Percentiles rank a stretch among this genome's conserved stretches.
Evolutionary conservation across 1,140 invertebrate species (phyloP).

Genomic region (Diorhabda carinulata): DNA sequence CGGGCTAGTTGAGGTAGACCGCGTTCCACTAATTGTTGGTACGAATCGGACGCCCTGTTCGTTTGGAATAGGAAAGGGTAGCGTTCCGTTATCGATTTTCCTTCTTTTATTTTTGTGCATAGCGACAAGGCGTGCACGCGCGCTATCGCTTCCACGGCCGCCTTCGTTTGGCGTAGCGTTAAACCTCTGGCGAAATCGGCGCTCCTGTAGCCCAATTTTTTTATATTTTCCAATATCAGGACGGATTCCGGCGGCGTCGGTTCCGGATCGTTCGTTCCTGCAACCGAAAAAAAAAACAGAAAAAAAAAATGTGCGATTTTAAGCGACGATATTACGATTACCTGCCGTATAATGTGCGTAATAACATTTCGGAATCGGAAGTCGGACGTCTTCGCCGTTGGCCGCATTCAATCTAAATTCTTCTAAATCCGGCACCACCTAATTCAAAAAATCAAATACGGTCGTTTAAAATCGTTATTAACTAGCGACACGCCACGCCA

Average conservation of each 20-base stretch:
- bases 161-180: constrained; percentile 58
- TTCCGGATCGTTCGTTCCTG: constrained; percentile 48
- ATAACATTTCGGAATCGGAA: constrained; percentile 62
- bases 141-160: constrained; percentile 67
- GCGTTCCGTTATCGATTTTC: constrained; percentile 57
- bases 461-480: no score
- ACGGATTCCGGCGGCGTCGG: constrained; percentile 58
- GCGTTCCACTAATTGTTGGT: constrained; percentile 69
- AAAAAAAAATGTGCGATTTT: not conserved
- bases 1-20: constrained; percentile 67
- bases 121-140: constrained; percentile 67
- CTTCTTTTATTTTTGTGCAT: constrained; percentile 61
- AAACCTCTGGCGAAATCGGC: constrained; percentile 66
- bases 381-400: constrained; percentile 39
- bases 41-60: constrained; percentile 68
- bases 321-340: not conserved
- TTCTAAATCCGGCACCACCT: constrained; percentile 63
- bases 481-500: no score
- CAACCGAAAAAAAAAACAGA: not conserved
- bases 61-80: constrained; percentile 74
- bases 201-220: constrained; percentile 52
- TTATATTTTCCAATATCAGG: constrained; percentile 61
- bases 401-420: constrained; percentile 52
- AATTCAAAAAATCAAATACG: constrained; percentile 19
- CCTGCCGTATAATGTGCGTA: constrained; percentile 60